Evolutionary conservation across 2,797 vertebrate genomes (phyloP).

Genomic region (Leptoclinus maculatus): DNA sequence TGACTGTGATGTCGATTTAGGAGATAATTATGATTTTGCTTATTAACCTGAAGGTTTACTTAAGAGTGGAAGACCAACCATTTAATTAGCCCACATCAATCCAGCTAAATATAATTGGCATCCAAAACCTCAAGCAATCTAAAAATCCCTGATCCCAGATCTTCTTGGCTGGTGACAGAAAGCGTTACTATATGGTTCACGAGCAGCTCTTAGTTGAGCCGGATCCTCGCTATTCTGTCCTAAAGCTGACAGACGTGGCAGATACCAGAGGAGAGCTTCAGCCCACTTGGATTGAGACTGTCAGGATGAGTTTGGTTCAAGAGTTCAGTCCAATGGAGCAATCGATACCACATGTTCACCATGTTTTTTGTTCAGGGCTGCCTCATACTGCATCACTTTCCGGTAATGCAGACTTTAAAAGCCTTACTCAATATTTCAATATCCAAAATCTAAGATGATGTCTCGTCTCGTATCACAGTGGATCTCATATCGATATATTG

Average conservation of each 20-base stretch:
- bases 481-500: no score
- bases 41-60: slow-evolving; percentile 51
- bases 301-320: slow-evolving; percentile 17
- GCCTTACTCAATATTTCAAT: no score
- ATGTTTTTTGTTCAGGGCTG: no score
- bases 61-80: not conserved
- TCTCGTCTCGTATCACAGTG: no score
- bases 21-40: slow-evolving; percentile 47
- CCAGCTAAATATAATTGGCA: slow-evolving; percentile 28
- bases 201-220: not conserved
- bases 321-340: not conserved
- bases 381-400: not conserved
- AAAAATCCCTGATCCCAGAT: not conserved
- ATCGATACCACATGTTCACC: slow-evolving; percentile 9
- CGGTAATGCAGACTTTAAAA: not conserved
- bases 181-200: not conserved
- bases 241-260: not conserved
- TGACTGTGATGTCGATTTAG: slow-evolving; percentile 22
- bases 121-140: slow-evolving; percentile 14
- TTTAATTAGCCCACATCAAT: slow-evolving; percentile 47
- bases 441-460: no score
- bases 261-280: not conserved
- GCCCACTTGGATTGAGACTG: not conserved
- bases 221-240: slow-evolving; percentile 7
- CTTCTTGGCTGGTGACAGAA: not conserved